A percentile compares a stretch with the other conserved stretches of the same genome.
These are phyloP conservation scores for Halcyon smyrnensis DNA, from an alignment of 2,797 vertebrate species.

Conservation along the genomic window DNA sequence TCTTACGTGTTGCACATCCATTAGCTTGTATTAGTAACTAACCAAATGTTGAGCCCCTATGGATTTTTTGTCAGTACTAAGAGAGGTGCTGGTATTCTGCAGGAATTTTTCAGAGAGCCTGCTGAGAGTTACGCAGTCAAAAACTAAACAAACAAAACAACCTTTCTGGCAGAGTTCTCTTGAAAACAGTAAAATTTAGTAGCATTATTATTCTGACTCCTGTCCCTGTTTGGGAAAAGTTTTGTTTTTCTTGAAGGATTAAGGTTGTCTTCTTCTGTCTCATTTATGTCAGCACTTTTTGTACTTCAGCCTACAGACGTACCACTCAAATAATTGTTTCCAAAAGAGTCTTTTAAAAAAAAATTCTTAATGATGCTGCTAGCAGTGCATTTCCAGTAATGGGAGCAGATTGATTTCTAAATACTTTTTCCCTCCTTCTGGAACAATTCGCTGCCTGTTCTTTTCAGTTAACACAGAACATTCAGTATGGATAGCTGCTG, in stretches of 20 bases:
- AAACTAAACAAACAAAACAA: background rate
- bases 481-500: background rate
- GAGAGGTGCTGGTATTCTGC: background rate
- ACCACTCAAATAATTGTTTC: background rate
- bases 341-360: background rate
- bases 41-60: background rate
- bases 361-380: background rate
- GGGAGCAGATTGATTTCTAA: background rate
- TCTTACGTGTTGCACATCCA: rapidly evolving
- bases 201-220: background rate
- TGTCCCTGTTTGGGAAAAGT: background rate
- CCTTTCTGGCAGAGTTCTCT: background rate
- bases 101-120: background rate
- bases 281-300: background rate
- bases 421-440: background rate
- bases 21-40: background rate
- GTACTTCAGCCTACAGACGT: background rate
- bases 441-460: background rate
- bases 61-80: background rate
- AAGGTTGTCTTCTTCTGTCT: background rate
- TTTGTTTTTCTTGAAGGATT: background rate
- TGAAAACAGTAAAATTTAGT: background rate
- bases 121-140: background rate
- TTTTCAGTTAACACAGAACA: background rate
- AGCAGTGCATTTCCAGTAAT: background rate